Evolutionary conservation across 2,113 vertebrate species (phyloP), one percentile per base, ranked within the genome.

Genomic region (Genyomyrus donnyi): DNA sequence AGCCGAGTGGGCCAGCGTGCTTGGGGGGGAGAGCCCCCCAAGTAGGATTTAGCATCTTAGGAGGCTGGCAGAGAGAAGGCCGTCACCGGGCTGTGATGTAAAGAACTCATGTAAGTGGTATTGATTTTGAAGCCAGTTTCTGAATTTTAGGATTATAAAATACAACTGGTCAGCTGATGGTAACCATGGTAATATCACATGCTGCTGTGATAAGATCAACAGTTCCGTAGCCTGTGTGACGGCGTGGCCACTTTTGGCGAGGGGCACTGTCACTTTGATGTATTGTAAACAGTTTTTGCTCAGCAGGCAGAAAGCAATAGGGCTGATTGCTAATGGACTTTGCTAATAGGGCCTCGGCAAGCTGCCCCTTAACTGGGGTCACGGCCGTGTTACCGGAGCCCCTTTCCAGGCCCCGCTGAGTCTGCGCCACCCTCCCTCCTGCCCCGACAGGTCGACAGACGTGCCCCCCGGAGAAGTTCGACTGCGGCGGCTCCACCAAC

Each of bases 381-480:
- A 17, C 21, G 19, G 83, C 42, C 1, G 9, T 6, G 46, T 11
- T 48, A 46, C 46, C 17, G 45, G 42, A 21, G 83, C 83, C 83
- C 10, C 62, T 13, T 70, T 5, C n/a, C 62, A 31, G 62, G 21
- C 88, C 58, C 39, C 46, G 48, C 46, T 74, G 21, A 50, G 21
- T 46, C 49, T 46, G 27, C 49, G 45, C 0, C 88, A 0, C 0
- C 0, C 66, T 90, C 0, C 0, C 66, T 90, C 85, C 74, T 35
- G 93, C 91, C 90, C 90, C 95, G 93, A 50, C 95, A 97, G 98
- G 96, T 94, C 98, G 96, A 94, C 97, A 98, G 95, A 97, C 97
- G 19, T 99, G 98, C 90, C 97, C 97, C 4, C 95, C 97, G 2
- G 97, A 99, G 96, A 99, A 98, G 95, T 97, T 99, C 3, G 97